A percentile compares a stretch with the other conserved stretches of the same genome.
These are phyloP conservation scores for Ferrisia virgata DNA, from an alignment of 2,888 invertebrate genomes.

Conservation along the genomic window DNA sequence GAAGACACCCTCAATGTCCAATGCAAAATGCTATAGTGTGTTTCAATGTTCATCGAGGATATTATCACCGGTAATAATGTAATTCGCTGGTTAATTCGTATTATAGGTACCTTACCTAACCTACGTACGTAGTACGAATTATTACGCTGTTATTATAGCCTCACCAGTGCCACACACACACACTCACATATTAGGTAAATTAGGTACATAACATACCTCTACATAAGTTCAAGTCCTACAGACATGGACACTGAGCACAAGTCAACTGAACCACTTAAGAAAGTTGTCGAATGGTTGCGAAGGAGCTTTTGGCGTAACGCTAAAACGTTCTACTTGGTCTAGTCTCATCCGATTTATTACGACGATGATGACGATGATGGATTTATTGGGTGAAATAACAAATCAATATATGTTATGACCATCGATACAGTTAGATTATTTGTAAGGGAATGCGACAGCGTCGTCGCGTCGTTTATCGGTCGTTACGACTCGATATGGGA, in stretches of 20 bases:
- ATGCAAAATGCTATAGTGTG: not conserved
- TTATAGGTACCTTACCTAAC: no score
- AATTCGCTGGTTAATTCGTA: not conserved
- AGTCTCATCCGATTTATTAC: not conserved
- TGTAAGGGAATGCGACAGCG: conserved; percentile 14
- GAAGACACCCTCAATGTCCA: not conserved
- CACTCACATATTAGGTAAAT: no score
- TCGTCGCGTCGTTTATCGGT: not conserved
- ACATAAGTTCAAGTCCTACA: not conserved
- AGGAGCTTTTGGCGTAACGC: not conserved
- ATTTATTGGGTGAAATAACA: conserved; percentile 25
- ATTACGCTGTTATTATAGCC: not conserved
- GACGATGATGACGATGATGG: no score
- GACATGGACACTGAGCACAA: not conserved
- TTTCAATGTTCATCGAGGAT: not conserved
- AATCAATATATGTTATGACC: not conserved
- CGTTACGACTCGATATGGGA: conserved; percentile 33
- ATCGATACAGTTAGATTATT: conserved; percentile 44
- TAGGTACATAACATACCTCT: no score
- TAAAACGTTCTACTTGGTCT: not conserved
- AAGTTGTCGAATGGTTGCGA: not conserved
- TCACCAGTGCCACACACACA: no score
- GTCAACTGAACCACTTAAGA: not conserved
- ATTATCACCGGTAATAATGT: not conserved
- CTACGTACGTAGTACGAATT: no score